Base-by-base conservation (phyloP, 2,888 invertebrate genomes). In the Bedellia somnulentella region DNA sequence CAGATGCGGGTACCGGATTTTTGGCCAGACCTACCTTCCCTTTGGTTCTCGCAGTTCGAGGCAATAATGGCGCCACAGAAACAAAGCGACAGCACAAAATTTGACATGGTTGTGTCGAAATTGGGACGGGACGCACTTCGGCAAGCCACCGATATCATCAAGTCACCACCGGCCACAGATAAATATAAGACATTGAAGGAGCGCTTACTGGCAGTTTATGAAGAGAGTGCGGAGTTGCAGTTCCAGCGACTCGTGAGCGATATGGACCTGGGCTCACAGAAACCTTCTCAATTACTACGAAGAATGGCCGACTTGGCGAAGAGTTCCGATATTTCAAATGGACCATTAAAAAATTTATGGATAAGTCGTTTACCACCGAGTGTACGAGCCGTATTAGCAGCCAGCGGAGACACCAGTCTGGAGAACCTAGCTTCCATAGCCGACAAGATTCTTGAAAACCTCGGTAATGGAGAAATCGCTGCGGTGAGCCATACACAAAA, bases 41-140 rank as follows among this genome's bases (percentile, higher is more conserved):
- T 32, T n/a, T 32, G 29, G 32, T 29, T 32, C 25, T 16, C 32
- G 15, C 32, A 32, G 9, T 32, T 32, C 21, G 32, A 33, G 17
- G 27, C 30, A 2, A 13, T 27, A 13, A 25, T 33, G 15, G 30
- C 22, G 2, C 16, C 29, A 10, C 33, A 33, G 24, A 29, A 27
- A n/a, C 33, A 30, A 10, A 18, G 27, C 8, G 33, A 33, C 10
- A 24, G 17, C 17, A 14, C 10, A 10, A 30, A 30, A 23, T 33
- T 23, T 8, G 14, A 30, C 12, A 14, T 32, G 15, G 32, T 25
- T 4, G 10, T 29, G 5, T 11, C 29, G 9, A 32, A 29, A 12
- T 21, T 32, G 9, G 15, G 18, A 1, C 29, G 27, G 10, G 29
- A 27, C 5, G 29, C 26, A 1, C 26, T 35, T 13, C 5, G 27